Evolutionary conservation across 2,797 vertebrate species (phyloP).

Genomic region (Bradypus variegatus): DNA sequence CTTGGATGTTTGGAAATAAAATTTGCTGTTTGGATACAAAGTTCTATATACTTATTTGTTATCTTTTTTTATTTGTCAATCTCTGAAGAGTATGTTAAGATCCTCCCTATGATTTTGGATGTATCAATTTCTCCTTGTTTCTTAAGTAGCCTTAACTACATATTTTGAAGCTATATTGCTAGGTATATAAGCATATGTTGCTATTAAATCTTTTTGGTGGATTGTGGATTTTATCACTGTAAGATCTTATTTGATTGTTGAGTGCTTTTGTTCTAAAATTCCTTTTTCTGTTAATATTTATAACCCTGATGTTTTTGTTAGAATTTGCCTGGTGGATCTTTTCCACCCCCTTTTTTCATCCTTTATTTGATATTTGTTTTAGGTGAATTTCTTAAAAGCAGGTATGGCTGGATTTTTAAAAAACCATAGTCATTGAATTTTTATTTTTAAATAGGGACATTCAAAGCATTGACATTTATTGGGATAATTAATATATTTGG

Average conservation of each 20-base stretch:
- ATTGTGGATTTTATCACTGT: neutral
- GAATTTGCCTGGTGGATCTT: neutral
- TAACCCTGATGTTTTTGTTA: neutral
- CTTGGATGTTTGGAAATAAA: slow-evolving; percentile 12
- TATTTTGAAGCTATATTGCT: neutral
- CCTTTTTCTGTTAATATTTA: neutral
- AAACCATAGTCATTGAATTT: neutral
- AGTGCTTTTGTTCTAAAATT: slow-evolving; percentile 25
- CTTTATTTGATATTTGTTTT: slow-evolving; percentile 19
- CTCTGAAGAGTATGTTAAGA: neutral
- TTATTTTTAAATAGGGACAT: neutral
- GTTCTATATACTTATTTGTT: neutral
- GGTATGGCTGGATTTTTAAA: neutral
- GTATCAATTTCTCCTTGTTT: neutral
- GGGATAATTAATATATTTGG: neutral
- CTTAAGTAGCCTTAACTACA: neutral
- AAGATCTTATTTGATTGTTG: slow-evolving; percentile 15
- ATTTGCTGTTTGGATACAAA: neutral
- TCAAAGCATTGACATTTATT: neutral
- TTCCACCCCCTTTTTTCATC: neutral
- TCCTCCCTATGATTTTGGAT: neutral
- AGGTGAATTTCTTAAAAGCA: slow-evolving; percentile 17
- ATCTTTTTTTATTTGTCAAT: neutral
- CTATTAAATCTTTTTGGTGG: neutral
- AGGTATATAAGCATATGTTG: neutral